These are phyloP conservation scores for Paedocypris micromegethes DNA, from an alignment of 2,797 vertebrate species.

Conservation along the genomic window DNA sequence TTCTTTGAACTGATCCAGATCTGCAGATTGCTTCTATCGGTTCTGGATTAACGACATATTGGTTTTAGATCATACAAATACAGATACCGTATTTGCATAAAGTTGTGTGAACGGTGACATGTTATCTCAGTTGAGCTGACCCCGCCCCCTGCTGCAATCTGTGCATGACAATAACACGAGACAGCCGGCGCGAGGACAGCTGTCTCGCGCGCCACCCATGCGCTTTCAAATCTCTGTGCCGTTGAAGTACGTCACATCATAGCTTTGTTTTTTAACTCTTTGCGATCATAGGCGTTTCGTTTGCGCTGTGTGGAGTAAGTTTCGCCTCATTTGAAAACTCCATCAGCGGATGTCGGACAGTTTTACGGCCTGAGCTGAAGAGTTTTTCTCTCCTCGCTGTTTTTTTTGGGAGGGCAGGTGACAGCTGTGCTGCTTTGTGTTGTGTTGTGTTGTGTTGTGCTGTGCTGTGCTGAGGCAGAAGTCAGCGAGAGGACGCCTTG, in stretches of 20 bases:
- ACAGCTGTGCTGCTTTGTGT: constrained; percentile 51
- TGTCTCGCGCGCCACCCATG: constrained; percentile 38
- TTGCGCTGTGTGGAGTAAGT: background rate
- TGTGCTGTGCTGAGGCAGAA: constrained; percentile 42
- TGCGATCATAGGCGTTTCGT: background rate
- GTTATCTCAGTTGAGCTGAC: constrained; percentile 17
- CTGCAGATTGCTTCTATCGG: constrained; percentile 4
- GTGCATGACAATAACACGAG: constrained; percentile 32
- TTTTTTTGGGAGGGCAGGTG: constrained; percentile 42
- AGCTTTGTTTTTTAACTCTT: background rate
- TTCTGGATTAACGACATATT: background rate
- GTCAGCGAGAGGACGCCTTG: constrained; percentile 38
- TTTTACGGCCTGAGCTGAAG: background rate
- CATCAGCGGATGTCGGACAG: background rate
- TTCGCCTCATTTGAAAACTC: background rate
- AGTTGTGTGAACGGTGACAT: background rate
- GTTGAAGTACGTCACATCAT: background rate
- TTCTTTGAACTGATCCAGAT: constrained; percentile 35
- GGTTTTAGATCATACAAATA: too few relatives aligned
- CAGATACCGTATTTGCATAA: too few relatives aligned
- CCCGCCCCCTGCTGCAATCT: constrained; percentile 12
- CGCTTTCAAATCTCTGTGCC: background rate
- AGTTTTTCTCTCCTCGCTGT: constrained; percentile 1
- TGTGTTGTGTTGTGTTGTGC: constrained; percentile 46
- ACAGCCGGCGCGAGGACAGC: constrained; percentile 47